phyloP scores from a whole-genome alignment of 1,140 invertebrate genomes.

The Sweltsa coloradensis region DNA sequence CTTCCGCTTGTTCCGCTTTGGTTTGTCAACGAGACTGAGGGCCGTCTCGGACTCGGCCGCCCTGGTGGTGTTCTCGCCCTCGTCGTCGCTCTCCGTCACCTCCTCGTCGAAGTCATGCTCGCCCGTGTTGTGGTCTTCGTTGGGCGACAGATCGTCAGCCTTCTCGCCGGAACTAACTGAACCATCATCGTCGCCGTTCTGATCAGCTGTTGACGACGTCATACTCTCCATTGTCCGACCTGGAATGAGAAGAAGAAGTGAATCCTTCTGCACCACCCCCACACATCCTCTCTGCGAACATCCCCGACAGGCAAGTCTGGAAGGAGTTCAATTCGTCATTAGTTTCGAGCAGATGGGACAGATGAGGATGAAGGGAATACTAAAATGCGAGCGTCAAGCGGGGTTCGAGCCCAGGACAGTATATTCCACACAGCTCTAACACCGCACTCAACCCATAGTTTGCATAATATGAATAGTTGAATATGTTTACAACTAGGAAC shows the following conservation, averaged over 20 bases:
- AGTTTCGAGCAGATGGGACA: too few species aligned
- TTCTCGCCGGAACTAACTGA: neutral
- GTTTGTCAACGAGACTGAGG: neutral
- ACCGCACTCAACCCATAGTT: too few species aligned
- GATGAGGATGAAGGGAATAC: too few species aligned
- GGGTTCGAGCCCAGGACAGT: too few species aligned
- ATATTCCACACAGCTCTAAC: too few species aligned
- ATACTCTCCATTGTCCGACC: neutral
- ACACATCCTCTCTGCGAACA: too few species aligned
- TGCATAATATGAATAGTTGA: too few species aligned
- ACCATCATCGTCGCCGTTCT: neutral
- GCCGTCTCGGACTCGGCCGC: neutral
- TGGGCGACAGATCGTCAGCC: neutral
- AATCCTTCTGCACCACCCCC: neutral
- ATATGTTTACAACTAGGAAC: too few species aligned
- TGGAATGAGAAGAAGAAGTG: neutral
- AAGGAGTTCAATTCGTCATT: too few species aligned
- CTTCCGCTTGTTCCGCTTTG: conserved; percentile 32
- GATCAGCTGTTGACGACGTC: neutral
- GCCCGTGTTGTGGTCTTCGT: neutral
- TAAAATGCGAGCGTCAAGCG: too few species aligned
- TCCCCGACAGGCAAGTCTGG: too few species aligned
- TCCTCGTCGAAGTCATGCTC: conserved; percentile 2
- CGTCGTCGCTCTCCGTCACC: conserved; percentile 1
- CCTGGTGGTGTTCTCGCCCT: neutral